phyloP scores from a whole-genome alignment of 2,113 vertebrate genomes.

The Mastomys natalensis region DNA sequence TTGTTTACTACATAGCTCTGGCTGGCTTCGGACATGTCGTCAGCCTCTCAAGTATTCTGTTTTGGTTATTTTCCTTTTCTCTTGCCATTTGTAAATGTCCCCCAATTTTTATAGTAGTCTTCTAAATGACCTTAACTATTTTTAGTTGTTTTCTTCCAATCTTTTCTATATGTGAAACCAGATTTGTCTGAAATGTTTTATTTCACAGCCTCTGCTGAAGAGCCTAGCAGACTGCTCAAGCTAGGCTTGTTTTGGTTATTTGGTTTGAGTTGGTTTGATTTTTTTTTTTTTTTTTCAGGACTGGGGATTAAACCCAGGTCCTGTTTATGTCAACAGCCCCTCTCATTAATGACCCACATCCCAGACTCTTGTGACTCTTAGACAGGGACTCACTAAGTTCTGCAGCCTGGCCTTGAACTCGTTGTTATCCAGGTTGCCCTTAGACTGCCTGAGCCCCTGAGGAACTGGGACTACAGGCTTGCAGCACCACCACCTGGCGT shows the following conservation, averaged over 20 bases:
- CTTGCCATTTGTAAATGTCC: background rate
- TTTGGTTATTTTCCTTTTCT: conserved; percentile 14
- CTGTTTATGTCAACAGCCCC: background rate
- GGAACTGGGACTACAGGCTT: background rate
- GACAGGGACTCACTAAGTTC: background rate
- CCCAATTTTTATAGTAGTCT: background rate
- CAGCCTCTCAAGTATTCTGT: background rate
- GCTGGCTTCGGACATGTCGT: background rate
- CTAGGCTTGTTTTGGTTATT: background rate
- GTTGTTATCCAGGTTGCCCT: background rate
- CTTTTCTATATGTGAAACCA: background rate
- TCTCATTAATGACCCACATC: background rate
- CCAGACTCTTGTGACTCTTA: background rate
- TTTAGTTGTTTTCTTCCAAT: background rate
- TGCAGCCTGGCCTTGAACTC: background rate
- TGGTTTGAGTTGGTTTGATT: background rate
- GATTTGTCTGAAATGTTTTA: conserved; percentile 47
- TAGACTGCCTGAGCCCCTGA: background rate
- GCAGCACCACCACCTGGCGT: background rate
- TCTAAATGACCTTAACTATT: background rate
- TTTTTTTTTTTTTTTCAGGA: background rate
- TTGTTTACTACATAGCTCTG: background rate
- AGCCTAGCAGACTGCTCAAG: background rate
- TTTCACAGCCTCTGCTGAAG: conserved; percentile 39
- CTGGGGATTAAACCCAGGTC: background rate